phyloP scores from a whole-genome alignment of 1,140 invertebrate species.

The Drosophila suzukii region DNA sequence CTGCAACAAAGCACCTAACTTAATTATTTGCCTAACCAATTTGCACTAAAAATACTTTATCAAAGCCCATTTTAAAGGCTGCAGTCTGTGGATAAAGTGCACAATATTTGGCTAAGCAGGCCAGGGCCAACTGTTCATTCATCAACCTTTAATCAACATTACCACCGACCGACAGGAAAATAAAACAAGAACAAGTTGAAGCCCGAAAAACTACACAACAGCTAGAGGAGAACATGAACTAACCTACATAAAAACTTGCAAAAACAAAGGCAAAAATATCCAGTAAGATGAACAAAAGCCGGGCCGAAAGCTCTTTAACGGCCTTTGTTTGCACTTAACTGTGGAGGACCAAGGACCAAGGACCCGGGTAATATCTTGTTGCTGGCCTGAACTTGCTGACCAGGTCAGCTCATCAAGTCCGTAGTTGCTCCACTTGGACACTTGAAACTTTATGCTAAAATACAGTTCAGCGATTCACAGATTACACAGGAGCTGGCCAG shows the following conservation, averaged over 20 bases:
- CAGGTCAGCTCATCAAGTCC: conserved; percentile 50
- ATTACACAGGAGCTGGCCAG: conserved; percentile 45
- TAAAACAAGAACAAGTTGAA: conserved; percentile 17
- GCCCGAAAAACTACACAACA: conserved; percentile 33
- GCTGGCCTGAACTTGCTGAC: conserved; percentile 49
- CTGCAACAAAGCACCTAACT: conserved; percentile 2
- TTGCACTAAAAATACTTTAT: conserved; percentile 10
- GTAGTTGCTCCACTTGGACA: conserved; percentile 27
- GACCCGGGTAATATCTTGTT: conserved; percentile 46
- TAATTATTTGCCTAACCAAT: conserved; percentile 13
- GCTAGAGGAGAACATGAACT: conserved; percentile 5
- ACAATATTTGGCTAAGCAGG: conserved; percentile 36
- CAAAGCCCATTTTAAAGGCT: conserved; percentile 21
- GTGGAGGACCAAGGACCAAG: conserved; percentile 40
- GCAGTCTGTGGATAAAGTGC: not conserved
- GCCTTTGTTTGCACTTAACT: conserved; percentile 69
- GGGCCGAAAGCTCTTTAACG: conserved; percentile 50
- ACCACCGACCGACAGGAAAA: conserved; percentile 29
- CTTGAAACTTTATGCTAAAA: conserved; percentile 80
- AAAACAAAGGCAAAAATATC: conserved; percentile 36
- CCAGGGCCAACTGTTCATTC: conserved; percentile 56
- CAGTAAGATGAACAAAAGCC: conserved; percentile 62
- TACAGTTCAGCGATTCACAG: conserved; percentile 78
- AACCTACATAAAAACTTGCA: conserved; percentile 52
- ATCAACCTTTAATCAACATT: conserved; percentile 64